These are phyloP conservation scores for Epinephelus awoara DNA, from an alignment of 2,797 vertebrate species.

Conservation along the genomic window DNA sequence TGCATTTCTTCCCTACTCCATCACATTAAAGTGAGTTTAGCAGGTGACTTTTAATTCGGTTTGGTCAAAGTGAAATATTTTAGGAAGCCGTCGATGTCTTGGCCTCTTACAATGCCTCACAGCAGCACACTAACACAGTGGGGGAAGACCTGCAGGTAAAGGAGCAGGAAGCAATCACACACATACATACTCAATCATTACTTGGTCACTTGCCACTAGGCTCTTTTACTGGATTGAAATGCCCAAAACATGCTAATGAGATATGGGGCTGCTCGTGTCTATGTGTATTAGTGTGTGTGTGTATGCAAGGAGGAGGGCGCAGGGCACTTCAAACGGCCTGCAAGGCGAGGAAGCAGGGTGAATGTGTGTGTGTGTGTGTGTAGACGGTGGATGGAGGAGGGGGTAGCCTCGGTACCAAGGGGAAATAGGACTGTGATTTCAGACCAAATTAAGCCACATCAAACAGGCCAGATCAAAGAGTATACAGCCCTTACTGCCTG, in stretches of 20 bases:
- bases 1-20: not conserved
- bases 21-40: not conserved
- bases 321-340: slow-evolving; percentile 78
- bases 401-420: slow-evolving; percentile 63
- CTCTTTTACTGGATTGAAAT: slow-evolving; percentile 61
- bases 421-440: slow-evolving; percentile 81
- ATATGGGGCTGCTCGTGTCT: slow-evolving; percentile 4
- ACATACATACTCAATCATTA: slow-evolving; percentile 31
- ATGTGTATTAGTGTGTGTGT: slow-evolving; percentile 19
- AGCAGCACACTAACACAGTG: not conserved
- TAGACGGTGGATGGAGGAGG: slow-evolving; percentile 13
- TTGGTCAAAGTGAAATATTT: slow-evolving; percentile 4
- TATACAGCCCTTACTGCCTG: slow-evolving; percentile 59
- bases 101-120: slow-evolving; percentile 2
- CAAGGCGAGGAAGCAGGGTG: slow-evolving; percentile 24
- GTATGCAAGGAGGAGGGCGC: slow-evolving; percentile 24
- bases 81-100: not conserved
- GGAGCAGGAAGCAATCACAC: slow-evolving; percentile 20
- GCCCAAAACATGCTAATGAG: slow-evolving; percentile 76
- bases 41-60: not conserved
- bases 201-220: slow-evolving; percentile 57
- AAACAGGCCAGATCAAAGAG: slow-evolving; percentile 82
- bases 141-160: slow-evolving; percentile 38
- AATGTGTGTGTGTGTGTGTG: slow-evolving; percentile 15
- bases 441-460: slow-evolving; percentile 84